These are phyloP conservation scores for Mastigias papua DNA, from an alignment of 30 jellyfish, hydroid and myxozoan species.

Conservation along the genomic window DNA sequence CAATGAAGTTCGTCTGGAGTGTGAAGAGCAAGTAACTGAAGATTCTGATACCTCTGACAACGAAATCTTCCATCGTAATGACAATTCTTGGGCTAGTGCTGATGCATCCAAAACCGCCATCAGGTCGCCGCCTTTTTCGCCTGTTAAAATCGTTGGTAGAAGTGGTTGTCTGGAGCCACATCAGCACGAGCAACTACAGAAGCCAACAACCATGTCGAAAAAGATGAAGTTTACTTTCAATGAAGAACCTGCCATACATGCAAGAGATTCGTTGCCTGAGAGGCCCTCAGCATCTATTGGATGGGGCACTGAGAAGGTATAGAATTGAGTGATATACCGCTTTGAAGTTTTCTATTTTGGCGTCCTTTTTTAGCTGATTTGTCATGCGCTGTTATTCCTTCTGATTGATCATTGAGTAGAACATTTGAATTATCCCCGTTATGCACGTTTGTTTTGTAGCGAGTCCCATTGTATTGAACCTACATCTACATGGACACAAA, in stretches of 20 bases:
- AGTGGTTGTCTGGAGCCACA: conserved; percentile 72
- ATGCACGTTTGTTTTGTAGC: too few species aligned
- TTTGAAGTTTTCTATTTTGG: too few species aligned
- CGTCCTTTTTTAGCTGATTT: too few species aligned
- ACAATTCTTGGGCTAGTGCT: neutral
- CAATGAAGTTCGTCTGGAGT: conserved; percentile 66
- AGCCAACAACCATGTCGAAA: conserved; percentile 62
- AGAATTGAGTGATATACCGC: neutral
- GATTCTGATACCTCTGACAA: conserved; percentile 69
- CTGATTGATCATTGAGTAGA: too few species aligned
- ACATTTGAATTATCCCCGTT: too few species aligned
- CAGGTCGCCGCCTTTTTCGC: conserved; percentile 72
- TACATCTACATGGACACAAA: too few species aligned
- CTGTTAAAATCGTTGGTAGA: conserved; percentile 71
- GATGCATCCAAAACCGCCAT: conserved; percentile 1
- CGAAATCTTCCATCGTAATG: conserved; percentile 22
- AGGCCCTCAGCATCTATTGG: conserved; percentile 5
- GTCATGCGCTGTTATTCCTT: neutral
- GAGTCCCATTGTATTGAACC: too few species aligned
- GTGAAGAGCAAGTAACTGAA: conserved; percentile 77
- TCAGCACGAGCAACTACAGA: conserved; percentile 59
- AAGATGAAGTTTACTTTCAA: conserved; percentile 35
- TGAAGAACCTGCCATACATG: conserved; percentile 8
- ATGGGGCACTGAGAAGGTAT: conserved; percentile 28
- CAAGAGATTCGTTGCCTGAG: conserved; percentile 10